Evolutionary conservation across 2,797 vertebrate genomes (phyloP).

Genomic region (Martes flavigula): DNA sequence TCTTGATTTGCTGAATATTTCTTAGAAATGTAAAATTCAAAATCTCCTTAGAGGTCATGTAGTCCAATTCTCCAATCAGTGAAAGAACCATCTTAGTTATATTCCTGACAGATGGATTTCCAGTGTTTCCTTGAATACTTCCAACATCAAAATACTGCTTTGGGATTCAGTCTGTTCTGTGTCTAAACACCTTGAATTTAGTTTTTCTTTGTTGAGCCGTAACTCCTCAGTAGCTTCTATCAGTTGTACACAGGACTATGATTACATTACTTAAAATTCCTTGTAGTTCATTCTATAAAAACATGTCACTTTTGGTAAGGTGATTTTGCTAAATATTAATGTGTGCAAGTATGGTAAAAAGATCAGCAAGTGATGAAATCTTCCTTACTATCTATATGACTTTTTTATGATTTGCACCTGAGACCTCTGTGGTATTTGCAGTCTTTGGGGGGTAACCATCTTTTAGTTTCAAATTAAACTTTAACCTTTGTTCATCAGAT

Average conservation of each 20-base stretch:
- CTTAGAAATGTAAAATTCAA: background rate
- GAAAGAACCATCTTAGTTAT: background rate
- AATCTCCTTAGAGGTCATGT: background rate
- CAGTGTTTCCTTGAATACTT: slow-evolving; percentile 18
- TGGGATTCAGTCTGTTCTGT: background rate
- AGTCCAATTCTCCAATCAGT: background rate
- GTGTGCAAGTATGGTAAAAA: background rate
- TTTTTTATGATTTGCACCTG: background rate
- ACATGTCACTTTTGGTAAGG: slow-evolving; percentile 1
- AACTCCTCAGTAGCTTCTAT: background rate
- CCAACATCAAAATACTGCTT: background rate
- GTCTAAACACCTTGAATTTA: slow-evolving; percentile 15
- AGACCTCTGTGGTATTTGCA: background rate
- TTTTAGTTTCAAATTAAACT: background rate
- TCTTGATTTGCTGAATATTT: slow-evolving; percentile 11
- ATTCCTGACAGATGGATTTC: slow-evolving; percentile 3
- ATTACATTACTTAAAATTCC: slow-evolving; percentile 31
- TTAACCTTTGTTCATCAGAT: background rate
- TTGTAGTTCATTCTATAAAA: slow-evolving; percentile 4
- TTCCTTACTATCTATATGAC: background rate
- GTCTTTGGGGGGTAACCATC: background rate
- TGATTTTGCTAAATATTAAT: background rate
- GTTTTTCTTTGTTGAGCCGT: slow-evolving; percentile 15
- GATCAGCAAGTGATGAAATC: background rate
- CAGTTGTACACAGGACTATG: background rate